These are phyloP conservation scores for Eristalis arbustorum DNA, from an alignment of 2,888 invertebrate species.

Conservation along the genomic window DNA sequence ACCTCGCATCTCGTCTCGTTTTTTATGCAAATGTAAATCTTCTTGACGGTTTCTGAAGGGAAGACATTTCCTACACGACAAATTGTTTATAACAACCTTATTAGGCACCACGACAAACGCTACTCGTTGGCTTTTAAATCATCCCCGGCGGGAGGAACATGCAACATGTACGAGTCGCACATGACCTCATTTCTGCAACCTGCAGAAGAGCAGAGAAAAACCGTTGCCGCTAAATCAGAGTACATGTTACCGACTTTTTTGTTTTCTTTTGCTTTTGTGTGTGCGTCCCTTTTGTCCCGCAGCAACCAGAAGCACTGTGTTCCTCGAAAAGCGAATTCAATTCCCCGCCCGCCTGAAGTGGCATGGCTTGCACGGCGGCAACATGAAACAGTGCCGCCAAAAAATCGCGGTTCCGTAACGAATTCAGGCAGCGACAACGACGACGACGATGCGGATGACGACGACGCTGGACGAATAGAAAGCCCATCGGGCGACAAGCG, in stretches of 20 bases:
- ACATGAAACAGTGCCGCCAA: constrained; percentile 61
- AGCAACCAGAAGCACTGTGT: constrained; percentile 44
- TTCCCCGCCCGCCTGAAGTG: constrained; percentile 19
- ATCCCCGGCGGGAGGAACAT: constrained; percentile 31
- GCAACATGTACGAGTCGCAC: constrained; percentile 38
- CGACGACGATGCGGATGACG: neutral
- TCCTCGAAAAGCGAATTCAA: constrained; percentile 44
- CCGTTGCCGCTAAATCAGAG: constrained; percentile 33
- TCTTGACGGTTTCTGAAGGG: neutral
- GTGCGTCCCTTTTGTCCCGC: constrained; percentile 16
- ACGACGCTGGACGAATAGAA: neutral
- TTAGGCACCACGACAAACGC: constrained; percentile 41
- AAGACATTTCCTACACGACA: constrained; percentile 8
- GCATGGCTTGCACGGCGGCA: constrained; percentile 4
- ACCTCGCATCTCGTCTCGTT: neutral
- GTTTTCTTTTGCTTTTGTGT: no score
- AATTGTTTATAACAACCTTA: constrained; percentile 47
- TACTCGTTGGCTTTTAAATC: constrained; percentile 23
- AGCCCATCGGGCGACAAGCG: constrained; percentile 7
- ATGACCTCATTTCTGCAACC: constrained; percentile 17
- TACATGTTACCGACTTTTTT: constrained; percentile 16
- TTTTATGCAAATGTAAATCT: neutral
- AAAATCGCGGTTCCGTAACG: constrained; percentile 45
- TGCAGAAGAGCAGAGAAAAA: neutral
- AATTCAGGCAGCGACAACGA: constrained; percentile 40